phyloP scores from a whole-genome alignment of 2,888 invertebrate genomes.

The Lacanobia wlatinum region DNA sequence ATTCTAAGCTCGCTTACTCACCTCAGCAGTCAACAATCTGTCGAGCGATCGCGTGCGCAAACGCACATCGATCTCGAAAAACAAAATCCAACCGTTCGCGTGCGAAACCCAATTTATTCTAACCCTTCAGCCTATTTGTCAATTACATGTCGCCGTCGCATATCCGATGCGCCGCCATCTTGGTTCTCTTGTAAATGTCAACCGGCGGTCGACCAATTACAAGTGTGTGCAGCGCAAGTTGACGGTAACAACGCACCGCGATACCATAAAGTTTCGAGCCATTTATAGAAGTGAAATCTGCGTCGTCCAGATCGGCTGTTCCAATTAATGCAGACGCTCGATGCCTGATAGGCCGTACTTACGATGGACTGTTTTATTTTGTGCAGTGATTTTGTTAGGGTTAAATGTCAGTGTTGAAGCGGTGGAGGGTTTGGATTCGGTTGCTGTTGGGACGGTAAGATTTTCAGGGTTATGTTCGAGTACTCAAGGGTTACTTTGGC shows the following conservation, averaged over 20 bases:
- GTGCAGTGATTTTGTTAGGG: slow-evolving; percentile 51
- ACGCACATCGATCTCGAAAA: slow-evolving; percentile 63
- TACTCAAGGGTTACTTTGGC: background rate
- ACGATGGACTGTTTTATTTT: slow-evolving; percentile 64
- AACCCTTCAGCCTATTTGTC: slow-evolving; percentile 84
- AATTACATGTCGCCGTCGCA: slow-evolving; percentile 84
- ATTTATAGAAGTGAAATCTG: slow-evolving; percentile 88
- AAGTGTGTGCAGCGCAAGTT: slow-evolving; percentile 82
- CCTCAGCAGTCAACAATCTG: slow-evolving; percentile 54
- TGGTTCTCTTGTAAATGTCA: slow-evolving; percentile 88
- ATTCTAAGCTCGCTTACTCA: slow-evolving; percentile 41
- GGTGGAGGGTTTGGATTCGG: background rate
- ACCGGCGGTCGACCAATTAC: slow-evolving; percentile 89
- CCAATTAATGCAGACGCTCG: slow-evolving; percentile 86
- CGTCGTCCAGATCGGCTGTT: slow-evolving; percentile 80
- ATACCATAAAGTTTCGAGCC: slow-evolving; percentile 89
- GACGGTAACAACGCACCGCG: slow-evolving; percentile 86
- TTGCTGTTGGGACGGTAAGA: background rate
- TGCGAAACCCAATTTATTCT: slow-evolving; percentile 75
- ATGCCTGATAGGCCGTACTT: slow-evolving; percentile 77
- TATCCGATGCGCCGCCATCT: slow-evolving; percentile 83
- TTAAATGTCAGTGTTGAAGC: slow-evolving; percentile 39
- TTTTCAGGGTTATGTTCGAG: background rate
- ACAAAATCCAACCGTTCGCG: slow-evolving; percentile 63
- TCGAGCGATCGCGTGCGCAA: slow-evolving; percentile 60